Conservation (phyloP, 2,888 invertebrate genomes). For the Yponomeuta sedellus region DNA sequence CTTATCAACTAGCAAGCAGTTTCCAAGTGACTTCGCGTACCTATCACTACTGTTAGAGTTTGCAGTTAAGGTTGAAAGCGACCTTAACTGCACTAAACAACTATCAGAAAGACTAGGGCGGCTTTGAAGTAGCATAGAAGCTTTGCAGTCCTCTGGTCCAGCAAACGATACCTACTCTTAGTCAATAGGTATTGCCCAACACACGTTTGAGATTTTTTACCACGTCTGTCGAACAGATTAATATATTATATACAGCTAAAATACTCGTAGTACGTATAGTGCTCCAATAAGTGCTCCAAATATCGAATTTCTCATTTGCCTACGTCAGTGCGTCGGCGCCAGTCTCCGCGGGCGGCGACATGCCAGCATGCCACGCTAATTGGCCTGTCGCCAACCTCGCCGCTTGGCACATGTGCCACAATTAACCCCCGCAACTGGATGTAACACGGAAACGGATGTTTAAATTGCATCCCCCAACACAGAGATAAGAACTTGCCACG, state of each 20-base stretch:
- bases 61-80: constrained; percentile 46
- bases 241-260: constrained; percentile 13
- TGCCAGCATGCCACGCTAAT: constrained; percentile 59
- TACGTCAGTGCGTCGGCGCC: constrained; percentile 24
- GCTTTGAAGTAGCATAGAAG: constrained; percentile 57
- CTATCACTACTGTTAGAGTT: constrained; percentile 44
- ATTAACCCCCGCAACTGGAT: constrained; percentile 69
- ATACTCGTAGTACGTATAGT: not conserved
- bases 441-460: constrained; percentile 74
- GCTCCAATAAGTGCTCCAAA: constrained; percentile 21
- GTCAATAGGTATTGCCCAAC: too few species aligned
- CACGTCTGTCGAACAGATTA: constrained; percentile 2
- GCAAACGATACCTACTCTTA: constrained; percentile 25
- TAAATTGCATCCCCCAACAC: constrained; percentile 62
- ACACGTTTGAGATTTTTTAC: constrained; percentile 2
- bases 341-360: constrained; percentile 41
- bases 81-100: not conserved
- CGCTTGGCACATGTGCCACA: constrained; percentile 66
- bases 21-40: constrained; percentile 63
- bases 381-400: constrained; percentile 68
- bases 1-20: constrained; percentile 68
- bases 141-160: too few species aligned
- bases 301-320: constrained; percentile 40
- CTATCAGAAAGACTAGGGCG: too few species aligned
- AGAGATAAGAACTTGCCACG: constrained; percentile 48